Evolutionary conservation across 2,888 invertebrate genomes (phyloP), one percentile per base, ranked within the genome.

Genomic region (Pachliopta kotzebuea): DNA sequence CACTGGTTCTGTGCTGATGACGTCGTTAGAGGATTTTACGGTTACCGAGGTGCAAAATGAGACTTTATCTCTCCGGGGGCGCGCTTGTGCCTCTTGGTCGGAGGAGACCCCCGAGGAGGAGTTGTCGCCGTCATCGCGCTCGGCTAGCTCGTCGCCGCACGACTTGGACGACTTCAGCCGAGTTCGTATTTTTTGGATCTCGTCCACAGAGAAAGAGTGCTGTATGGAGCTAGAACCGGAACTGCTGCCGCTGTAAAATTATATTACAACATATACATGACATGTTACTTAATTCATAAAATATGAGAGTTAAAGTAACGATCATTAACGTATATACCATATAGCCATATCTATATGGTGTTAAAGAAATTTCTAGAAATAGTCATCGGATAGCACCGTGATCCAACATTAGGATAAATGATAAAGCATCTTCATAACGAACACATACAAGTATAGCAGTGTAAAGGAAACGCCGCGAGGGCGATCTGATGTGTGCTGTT

Each of bases 71-170:
- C 87, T 80, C 9, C 77, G 72, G 0, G 85, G 85, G 50, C 79
- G 77, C 42, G 84, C 82, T 68, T 83, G 83, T 62, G 88, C 87
- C 77, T 90, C 97, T 83, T 97, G 97, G 86, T 97, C 97, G 58
- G 96, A 96, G 70, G 96, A 96, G 0, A 97, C 97, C 24, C 97
- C 97, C 29, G 96, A 96, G 7, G 97, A 96, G 70, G 97, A 96
- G 86, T 97, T 97, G 85, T 97, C 97, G 58, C 96, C 96, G 85
- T 97, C 97, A 88, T 96, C 96, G 9, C 92, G 85, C 67, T 89
- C 91, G 56, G 71, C 83, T n/a, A 97, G 94, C 78, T 96, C 96
- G 86, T 96, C 96, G 49, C 97, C 97, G 84, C 96, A 97, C 17
- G 97, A 97, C 81, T 96, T 96, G 9, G 97, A 97, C 64, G 96